A percentile compares a stretch with the other conserved stretches of the same genome.
phyloP scores from a whole-genome alignment of 2,888 invertebrate genomes.

The Limnephilus lunatus region DNA sequence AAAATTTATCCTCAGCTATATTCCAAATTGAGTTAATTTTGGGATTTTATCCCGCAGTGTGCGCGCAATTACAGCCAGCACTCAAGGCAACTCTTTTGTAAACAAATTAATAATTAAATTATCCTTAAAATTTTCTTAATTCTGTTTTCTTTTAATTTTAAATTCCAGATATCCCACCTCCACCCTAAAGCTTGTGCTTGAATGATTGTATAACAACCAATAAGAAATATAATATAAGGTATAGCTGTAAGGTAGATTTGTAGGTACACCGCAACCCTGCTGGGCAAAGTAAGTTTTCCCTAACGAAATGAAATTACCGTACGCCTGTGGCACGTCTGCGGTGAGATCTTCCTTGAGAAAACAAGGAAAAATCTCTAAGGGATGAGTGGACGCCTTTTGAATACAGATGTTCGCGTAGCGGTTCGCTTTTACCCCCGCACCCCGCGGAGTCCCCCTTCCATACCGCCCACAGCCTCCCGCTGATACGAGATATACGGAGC shows the following conservation, averaged over 20 bases:
- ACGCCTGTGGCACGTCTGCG: conserved; percentile 62
- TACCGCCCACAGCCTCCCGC: background rate
- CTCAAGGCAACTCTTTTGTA: background rate
- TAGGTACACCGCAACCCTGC: conserved; percentile 6
- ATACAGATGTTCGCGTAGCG: conserved; percentile 63
- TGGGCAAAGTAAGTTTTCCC: conserved; percentile 40
- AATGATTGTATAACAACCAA: background rate
- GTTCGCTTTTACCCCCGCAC: conserved; percentile 7
- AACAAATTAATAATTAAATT: background rate
- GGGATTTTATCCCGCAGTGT: background rate
- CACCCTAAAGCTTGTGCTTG: background rate
- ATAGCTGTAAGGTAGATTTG: background rate
- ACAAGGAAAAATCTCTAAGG: conserved; percentile 63
- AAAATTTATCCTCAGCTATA: background rate
- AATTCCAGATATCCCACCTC: background rate
- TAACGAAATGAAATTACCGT: conserved; percentile 63
- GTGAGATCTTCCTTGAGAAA: conserved; percentile 59
- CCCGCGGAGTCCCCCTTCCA: background rate
- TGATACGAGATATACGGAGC: conserved; percentile 14
- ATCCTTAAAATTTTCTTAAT: background rate
- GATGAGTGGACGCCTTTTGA: conserved; percentile 59
- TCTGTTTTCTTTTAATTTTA: background rate
- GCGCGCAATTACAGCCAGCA: background rate
- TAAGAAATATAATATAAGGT: background rate
- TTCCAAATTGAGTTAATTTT: background rate